Conservation (phyloP, 2,888 invertebrate genomes). For the Eilema caniola region DNA sequence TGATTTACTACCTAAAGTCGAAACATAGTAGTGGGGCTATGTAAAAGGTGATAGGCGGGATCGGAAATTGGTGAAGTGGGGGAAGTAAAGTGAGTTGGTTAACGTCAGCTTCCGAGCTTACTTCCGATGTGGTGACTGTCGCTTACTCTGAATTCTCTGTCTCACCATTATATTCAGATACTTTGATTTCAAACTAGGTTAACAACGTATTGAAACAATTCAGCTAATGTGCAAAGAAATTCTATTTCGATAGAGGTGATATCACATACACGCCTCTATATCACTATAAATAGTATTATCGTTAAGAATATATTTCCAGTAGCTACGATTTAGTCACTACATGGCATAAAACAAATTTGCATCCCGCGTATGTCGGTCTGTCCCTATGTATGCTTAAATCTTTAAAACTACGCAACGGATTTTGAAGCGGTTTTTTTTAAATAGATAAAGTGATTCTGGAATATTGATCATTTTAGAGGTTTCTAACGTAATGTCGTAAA, state of each 20-base stretch:
- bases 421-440: too few relatives aligned
- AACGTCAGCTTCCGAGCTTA: conserved; percentile 58
- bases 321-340: too few relatives aligned
- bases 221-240: not conserved
- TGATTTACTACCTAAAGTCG: conserved; percentile 5
- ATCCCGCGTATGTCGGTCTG: too few relatives aligned
- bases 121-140: conserved; percentile 57
- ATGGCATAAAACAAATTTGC: too few relatives aligned
- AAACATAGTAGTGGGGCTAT: conserved; percentile 27
- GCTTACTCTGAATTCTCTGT: conserved; percentile 33
- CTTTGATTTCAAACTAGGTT: conserved; percentile 27
- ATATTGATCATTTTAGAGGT: too few relatives aligned
- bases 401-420: too few relatives aligned
- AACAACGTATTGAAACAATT: not conserved
- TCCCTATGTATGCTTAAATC: too few relatives aligned
- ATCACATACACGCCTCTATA: not conserved
- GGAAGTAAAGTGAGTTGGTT: conserved; percentile 43
- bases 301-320: not conserved
- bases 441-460: too few relatives aligned
- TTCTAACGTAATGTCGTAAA: too few relatives aligned
- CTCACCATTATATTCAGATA: conserved; percentile 32
- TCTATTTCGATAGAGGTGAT: not conserved
- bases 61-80: conserved; percentile 35
- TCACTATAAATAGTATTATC: not conserved
- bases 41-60: conserved; percentile 42